Evolutionary conservation across 2,797 vertebrate species (phyloP).

Genomic region (Darevskia nairensis): DNA sequence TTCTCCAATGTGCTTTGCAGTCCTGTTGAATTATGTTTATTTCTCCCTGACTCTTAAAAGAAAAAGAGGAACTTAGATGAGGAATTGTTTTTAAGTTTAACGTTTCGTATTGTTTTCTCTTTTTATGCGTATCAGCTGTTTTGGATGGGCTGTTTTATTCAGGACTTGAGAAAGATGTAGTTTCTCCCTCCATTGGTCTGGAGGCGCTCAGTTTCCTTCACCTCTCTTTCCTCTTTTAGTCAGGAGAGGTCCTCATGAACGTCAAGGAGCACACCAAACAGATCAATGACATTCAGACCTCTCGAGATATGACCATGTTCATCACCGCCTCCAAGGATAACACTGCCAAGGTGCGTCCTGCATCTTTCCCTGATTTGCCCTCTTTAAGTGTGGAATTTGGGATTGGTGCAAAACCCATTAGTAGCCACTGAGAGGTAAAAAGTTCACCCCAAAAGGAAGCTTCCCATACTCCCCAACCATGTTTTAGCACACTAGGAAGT

Average conservation of each 20-base stretch:
- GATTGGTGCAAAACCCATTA: background rate
- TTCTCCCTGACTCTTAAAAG: too few relatives aligned
- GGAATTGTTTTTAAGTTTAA: too few relatives aligned
- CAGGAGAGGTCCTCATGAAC: constrained; percentile 89
- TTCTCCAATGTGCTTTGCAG: background rate
- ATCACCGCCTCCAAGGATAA: constrained; percentile 97
- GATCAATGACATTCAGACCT: constrained; percentile 96
- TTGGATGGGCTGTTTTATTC: too few relatives aligned
- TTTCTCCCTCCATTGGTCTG: background rate
- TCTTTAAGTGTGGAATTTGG: background rate
- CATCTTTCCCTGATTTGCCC: accelerated
- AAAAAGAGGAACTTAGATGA: too few relatives aligned
- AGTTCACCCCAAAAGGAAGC: background rate
- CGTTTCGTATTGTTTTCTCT: too few relatives aligned
- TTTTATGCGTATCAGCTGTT: too few relatives aligned
- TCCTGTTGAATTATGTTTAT: background rate
- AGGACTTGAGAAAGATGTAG: background rate
- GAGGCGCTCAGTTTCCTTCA: too few relatives aligned
- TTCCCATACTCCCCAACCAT: background rate
- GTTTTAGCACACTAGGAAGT: background rate
- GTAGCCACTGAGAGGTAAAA: too few relatives aligned
- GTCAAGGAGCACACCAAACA: constrained; percentile 95
- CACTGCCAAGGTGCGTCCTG: constrained; percentile 87
- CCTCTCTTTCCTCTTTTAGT: constrained; percentile 74
- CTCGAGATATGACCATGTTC: constrained; percentile 95